phyloP scores from a whole-genome alignment of 2,888 invertebrate genomes.

The Cephonodes hylas region DNA sequence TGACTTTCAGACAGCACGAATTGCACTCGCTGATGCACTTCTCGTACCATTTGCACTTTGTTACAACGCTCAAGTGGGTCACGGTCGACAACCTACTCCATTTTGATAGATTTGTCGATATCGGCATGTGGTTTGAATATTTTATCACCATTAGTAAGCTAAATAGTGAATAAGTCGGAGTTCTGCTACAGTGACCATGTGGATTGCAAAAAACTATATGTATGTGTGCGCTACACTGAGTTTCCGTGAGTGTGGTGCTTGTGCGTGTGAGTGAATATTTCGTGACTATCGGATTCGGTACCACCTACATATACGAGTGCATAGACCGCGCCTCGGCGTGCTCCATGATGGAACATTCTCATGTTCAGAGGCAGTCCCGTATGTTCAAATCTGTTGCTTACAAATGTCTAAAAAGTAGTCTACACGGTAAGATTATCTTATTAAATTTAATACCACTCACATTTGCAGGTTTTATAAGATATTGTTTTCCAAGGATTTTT shows the following conservation, averaged over 20 bases:
- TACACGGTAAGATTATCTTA: background rate
- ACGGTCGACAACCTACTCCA: slow-evolving; percentile 24
- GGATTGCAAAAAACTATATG: slow-evolving; percentile 21
- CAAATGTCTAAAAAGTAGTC: no score
- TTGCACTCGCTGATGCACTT: slow-evolving; percentile 80
- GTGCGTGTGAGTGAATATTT: slow-evolving; percentile 25
- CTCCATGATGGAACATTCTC: background rate
- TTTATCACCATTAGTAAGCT: background rate
- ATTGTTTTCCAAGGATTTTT: no score
- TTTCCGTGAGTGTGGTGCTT: slow-evolving; percentile 24
- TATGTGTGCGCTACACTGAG: slow-evolving; percentile 21
- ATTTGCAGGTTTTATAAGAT: no score
- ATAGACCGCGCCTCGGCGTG: background rate
- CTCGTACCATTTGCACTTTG: slow-evolving; percentile 64
- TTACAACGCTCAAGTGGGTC: slow-evolving; percentile 44
- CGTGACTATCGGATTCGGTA: slow-evolving; percentile 16
- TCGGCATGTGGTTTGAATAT: background rate
- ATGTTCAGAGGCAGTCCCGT: background rate
- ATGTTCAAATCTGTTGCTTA: background rate
- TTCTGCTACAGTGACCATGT: slow-evolving; percentile 11
- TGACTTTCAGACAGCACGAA: slow-evolving; percentile 81
- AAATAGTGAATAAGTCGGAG: background rate
- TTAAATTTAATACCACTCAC: no score
- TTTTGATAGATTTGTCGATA: background rate
- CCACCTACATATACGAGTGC: slow-evolving; percentile 12